Percentiles rank a stretch among this genome's conserved stretches.
These are phyloP conservation scores for Brachirus orientalis DNA, from an alignment of 2,113 vertebrate species.

Conservation along the genomic window DNA sequence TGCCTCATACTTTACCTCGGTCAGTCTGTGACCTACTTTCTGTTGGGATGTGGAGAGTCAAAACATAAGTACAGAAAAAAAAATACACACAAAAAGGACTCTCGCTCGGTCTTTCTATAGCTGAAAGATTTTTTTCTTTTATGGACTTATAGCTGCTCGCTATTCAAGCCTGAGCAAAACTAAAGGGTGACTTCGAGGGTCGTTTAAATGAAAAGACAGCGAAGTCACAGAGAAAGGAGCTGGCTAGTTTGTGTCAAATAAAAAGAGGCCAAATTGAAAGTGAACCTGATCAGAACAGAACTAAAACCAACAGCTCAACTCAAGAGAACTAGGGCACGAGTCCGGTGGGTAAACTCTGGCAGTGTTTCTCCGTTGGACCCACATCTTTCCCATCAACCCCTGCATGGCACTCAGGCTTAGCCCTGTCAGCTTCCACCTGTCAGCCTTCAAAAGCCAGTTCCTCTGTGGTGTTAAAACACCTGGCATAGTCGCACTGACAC, in stretches of 20 bases:
- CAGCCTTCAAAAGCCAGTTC: not conserved
- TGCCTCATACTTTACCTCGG: conserved; percentile 86
- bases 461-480: not conserved
- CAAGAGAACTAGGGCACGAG: too few relatives aligned
- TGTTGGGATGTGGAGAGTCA: conserved; percentile 55
- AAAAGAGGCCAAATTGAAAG: too few relatives aligned
- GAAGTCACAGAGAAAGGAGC: not conserved
- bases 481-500: not conserved
- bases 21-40: conserved; percentile 87
- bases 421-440: not conserved
- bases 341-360: conserved; percentile 8
- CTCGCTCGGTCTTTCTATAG: not conserved
- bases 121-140: too few relatives aligned
- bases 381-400: conserved; percentile 16
- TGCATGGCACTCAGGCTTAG: too few relatives aligned
- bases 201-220: not conserved
- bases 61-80: conserved; percentile 54
- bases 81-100: not conserved
- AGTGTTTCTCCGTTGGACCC: conserved; percentile 1
- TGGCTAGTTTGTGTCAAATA: too few relatives aligned
- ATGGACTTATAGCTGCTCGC: not conserved
- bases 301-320: too few relatives aligned
- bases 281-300: not conserved
- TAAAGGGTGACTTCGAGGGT: not conserved
- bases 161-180: not conserved